Evolutionary conservation across 2,113 vertebrate species (phyloP).

Genomic region (Gambusia holbrooki): DNA sequence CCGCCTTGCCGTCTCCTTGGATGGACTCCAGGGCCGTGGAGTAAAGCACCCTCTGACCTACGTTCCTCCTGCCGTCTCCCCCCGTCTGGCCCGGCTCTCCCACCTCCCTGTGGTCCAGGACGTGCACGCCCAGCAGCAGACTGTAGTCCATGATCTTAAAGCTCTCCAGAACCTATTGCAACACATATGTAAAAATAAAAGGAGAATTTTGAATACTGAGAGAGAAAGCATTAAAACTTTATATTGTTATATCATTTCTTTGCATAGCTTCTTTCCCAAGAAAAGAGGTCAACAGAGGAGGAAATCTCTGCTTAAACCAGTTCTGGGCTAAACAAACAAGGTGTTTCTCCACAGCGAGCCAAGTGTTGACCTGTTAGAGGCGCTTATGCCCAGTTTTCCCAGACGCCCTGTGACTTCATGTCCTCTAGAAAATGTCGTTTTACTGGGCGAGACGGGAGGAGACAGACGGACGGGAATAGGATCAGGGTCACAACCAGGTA

Average conservation of each 20-base stretch:
- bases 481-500: constrained; percentile 25
- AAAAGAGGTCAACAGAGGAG: constrained; percentile 24
- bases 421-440: constrained; percentile 12
- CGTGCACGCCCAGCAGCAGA: constrained; percentile 92
- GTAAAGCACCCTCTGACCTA: constrained; percentile 93
- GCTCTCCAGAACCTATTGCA: constrained; percentile 91
- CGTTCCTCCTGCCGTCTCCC: constrained; percentile 85
- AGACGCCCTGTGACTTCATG: constrained; percentile 48
- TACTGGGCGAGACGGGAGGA: constrained; percentile 4
- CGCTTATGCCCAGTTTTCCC: constrained; percentile 54
- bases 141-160: constrained; percentile 99
- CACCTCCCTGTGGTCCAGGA: constrained; percentile 87
- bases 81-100: constrained; percentile 82
- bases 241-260: constrained; percentile 21
- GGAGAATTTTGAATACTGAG: neutral
- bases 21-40: constrained; percentile 99
- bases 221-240: neutral
- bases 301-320: constrained; percentile 49
- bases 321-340: constrained; percentile 60
- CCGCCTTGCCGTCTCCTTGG: constrained; percentile 92
- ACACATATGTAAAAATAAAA: constrained; percentile 3
- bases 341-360: constrained; percentile 65
- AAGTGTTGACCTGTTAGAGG: constrained; percentile 63
- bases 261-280: neutral
- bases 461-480: constrained; percentile 23